Conservation (phyloP, 1,140 invertebrate genomes). For the Macrobrachium rosenbergii region DNA sequence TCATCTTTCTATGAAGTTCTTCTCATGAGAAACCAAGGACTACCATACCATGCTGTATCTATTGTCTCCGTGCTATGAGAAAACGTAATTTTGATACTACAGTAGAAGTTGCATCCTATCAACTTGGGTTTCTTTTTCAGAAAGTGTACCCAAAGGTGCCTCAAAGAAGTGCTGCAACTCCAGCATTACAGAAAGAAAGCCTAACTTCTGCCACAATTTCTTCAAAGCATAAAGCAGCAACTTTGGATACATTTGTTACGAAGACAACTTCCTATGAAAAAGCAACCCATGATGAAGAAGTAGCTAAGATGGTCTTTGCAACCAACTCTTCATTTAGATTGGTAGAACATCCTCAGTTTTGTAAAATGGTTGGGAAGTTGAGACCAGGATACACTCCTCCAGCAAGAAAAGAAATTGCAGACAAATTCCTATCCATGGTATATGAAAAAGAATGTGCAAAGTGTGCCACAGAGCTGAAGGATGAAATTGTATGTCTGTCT, state of each 20-base stretch:
- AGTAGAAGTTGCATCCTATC: no score
- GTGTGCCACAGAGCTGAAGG: conserved; percentile 16
- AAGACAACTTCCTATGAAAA: conserved; percentile 8
- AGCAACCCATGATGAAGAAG: background rate
- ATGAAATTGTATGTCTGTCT: conserved; percentile 16
- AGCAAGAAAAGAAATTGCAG: background rate
- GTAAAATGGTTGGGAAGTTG: no score
- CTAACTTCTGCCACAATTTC: background rate
- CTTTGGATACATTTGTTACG: conserved; percentile 2
- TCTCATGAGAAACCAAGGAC: background rate
- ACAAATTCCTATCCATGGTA: background rate
- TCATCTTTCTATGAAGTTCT: no score
- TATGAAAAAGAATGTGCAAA: background rate
- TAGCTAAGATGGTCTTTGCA: conserved; percentile 3
- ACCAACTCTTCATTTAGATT: conserved; percentile 16
- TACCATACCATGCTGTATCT: conserved; percentile 7
- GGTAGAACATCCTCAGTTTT: no score
- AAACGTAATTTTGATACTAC: no score
- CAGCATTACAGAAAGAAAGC: no score
- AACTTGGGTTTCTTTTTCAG: no score
- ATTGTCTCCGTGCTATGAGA: background rate
- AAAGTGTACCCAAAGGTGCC: no score
- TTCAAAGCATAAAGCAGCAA: conserved; percentile 12
- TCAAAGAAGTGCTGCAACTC: no score
- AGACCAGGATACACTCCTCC: no score